These are phyloP conservation scores for Tachina grossa DNA, from an alignment of 2,888 invertebrate genomes.

Conservation along the genomic window DNA sequence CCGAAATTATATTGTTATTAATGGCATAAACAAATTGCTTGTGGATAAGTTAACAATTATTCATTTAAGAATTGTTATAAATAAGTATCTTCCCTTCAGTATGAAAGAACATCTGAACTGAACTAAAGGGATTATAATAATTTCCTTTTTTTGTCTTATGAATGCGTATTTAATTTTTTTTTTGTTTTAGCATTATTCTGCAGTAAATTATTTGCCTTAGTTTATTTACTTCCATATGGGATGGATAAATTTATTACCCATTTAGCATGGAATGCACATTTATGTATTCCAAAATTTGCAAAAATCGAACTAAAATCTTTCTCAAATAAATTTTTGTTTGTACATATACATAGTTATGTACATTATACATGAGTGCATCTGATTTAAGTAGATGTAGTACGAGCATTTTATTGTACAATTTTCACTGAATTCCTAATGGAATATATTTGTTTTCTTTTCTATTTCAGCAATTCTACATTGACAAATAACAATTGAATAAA, in stretches of 20 bases:
- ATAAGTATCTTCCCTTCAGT: no score
- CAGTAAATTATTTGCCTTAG: not conserved
- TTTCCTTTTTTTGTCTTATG: no score
- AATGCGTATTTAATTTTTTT: not conserved
- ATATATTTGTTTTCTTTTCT: conserved; percentile 52
- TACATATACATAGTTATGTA: not conserved
- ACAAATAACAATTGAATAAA: conserved; percentile 64
- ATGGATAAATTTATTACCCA: conserved; percentile 38
- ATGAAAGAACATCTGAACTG: no score
- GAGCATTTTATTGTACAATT: conserved; percentile 31
- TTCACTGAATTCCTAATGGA: conserved; percentile 65
- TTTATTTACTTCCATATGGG: conserved; percentile 10
- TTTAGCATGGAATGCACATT: conserved; percentile 30
- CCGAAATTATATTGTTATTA: no score
- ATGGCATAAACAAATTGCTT: no score
- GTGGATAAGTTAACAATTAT: no score
- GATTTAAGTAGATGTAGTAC: conserved; percentile 46
- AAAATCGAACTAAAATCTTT: not conserved
- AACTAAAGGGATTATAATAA: no score
- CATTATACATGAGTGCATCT: conserved; percentile 5
- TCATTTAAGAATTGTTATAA: no score
- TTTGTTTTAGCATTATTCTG: not conserved
- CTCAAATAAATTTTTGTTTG: not conserved
- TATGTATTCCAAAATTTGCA: conserved; percentile 26
- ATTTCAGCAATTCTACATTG: conserved; percentile 59